A percentile compares a stretch with the other conserved stretches of the same genome.
Conservation (phyloP, 2,113 vertebrate genomes). For the Sporophila hypoxantha region DNA sequence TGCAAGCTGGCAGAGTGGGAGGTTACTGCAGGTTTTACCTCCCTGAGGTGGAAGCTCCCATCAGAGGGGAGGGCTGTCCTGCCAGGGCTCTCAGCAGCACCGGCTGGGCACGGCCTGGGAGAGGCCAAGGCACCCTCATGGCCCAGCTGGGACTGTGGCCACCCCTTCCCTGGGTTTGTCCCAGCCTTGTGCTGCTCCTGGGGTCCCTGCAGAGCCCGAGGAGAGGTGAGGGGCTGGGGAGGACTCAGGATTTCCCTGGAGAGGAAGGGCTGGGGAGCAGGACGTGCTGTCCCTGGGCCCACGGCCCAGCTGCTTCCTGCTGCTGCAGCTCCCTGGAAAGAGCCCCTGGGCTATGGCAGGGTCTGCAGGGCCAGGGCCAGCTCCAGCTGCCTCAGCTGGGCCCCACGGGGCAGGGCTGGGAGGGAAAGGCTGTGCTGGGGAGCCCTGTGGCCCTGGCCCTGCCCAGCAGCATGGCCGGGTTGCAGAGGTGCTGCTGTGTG, state of each 20-base stretch:
- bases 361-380: neutral
- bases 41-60: neutral
- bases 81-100: fast-evolving
- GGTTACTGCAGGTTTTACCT: neutral
- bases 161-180: neutral
- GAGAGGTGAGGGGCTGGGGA: neutral
- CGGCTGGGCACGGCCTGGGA: neutral
- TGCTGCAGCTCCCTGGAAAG: neutral
- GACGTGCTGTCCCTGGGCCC: neutral
- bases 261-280: fast-evolving
- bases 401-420: neutral
- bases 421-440: neutral
- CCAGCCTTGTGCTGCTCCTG: neutral
- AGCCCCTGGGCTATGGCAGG: neutral
- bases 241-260: neutral
- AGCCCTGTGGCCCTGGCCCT: fast-evolving
- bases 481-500: neutral
- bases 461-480: neutral
- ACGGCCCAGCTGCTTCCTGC: neutral
- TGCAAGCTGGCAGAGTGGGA: neutral
- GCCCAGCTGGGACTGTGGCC: neutral
- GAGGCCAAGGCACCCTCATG: neutral
- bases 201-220: neutral
- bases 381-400: neutral
- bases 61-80: neutral